Base-by-base conservation (phyloP, 2,113 vertebrate species). In the Ctenomys sociabilis region DNA sequence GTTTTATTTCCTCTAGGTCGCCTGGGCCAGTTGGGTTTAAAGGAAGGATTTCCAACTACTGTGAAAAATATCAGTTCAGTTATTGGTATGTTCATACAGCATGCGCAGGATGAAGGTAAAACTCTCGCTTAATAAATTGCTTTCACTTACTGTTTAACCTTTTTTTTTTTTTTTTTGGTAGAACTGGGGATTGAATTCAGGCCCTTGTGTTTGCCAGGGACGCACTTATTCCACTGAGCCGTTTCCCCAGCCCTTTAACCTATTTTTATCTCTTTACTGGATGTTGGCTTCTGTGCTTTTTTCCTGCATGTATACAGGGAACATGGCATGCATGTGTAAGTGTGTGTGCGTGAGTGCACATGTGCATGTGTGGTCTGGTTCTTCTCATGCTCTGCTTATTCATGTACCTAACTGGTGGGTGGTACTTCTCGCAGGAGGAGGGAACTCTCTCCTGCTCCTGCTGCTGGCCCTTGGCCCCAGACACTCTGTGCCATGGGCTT, bases 11-110 rank as follows among this genome's bases (percentile, higher is more conserved):
- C 93, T 97, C 82, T 68, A 99, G 99, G 99, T 94, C 98, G 98
- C 49, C 96, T 99, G n/a, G 98, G 99, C 91, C 99, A 99, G 43
- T 97, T 99, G 97, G 99, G 99, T 88, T 97, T 99, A 90, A 99
- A 98, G 96, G 99, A 99, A 98, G 99, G 98, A 14, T 98, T 93
- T 91, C 96, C 98, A 77, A 97, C 98, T 35, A 99, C 99, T 7
- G 99, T 99, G 95, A 98, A 98, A 94, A 99, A 99, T 32, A 98
- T 99, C 3, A 98, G 99, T 70, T 98, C 97, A 10, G 98, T 99
- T 82, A 99, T 99, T 86, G 99, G 99, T 81, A 96, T 98, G 8
- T 99, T 99, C 95, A 98, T 99, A 59, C 98, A 98, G 89, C 99
- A 99, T 0, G 99, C 99, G 95, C 98, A 98, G 91, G 96, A 98